Base-by-base conservation (phyloP, 1,140 invertebrate species). In the Anoplolepis gracilipes region DNA sequence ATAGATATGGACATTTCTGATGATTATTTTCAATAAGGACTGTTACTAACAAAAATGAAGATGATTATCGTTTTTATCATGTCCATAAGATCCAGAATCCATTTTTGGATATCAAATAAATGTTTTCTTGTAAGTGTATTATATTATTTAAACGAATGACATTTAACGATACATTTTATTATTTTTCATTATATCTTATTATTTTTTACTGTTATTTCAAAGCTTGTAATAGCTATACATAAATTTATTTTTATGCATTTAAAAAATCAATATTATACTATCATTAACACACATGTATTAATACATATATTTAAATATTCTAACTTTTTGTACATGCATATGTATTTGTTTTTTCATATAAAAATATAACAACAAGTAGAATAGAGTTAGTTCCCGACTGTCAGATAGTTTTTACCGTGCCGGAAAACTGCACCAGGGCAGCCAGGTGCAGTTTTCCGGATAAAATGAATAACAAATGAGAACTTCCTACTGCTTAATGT, bases 381-480 rank as follows among this genome's bases (percentile, higher is more conserved):
- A 82, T 59, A 16, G 36, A 73, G 53, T 57, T 59, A 72, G 36
- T 13, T 73, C 4, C 78, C 13, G 13, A 72, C 78, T 46, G 78
- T 33, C 78, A 22, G 65, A 22, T 25, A 42, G 67, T 82, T 82
- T 82, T 82, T 82, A 53, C 53, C 42, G 46, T 3, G 65, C 64
- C 16, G 39, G n/a, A n/a, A n/a, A n/a, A n/a, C n/a, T n/a, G n/a
- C 49, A 11, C 64, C 25, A 36, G 36, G 36, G 33, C 78, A 42
- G n/a, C n/a, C n/a, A n/a, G 36, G 55, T n/a, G 36, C 67, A 11
- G 53, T 39, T 30, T 61, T 28, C 55, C 25, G 11, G 11, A 8
- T 73, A 82, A 82, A 82, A 73, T 61, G 67, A 82, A 73, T 82
- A 82, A 72, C 67, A 82, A 82, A 82, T 59, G 28, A 70, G 78